Conservation (phyloP, 2,888 invertebrate species). For the Drosophila eohydei region DNA sequence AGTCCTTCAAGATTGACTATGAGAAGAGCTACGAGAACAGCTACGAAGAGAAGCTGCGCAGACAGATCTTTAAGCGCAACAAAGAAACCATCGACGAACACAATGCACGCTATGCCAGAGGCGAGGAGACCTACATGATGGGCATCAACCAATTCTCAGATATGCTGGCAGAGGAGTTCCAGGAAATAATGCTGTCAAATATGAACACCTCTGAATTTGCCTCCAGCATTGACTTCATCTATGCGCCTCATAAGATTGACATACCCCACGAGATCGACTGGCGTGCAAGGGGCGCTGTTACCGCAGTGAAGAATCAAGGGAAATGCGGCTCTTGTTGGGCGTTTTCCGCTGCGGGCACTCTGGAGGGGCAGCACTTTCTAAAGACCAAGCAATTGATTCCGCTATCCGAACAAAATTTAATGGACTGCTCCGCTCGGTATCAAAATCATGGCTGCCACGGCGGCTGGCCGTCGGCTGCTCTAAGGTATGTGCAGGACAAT, state of each 20-base stretch:
- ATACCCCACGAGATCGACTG: conserved; percentile 20
- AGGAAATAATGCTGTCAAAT: conserved; percentile 11
- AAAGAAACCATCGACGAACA: conserved; percentile 92
- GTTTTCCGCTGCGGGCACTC: conserved; percentile 10
- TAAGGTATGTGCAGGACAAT: conserved; percentile 94
- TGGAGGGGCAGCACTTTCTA: conserved; percentile 13
- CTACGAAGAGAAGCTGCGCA: conserved; percentile 91
- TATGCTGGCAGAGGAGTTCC: conserved; percentile 93
- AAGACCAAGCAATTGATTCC: conserved; percentile 1
- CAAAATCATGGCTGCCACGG: conserved; percentile 98
- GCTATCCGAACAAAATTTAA: conserved; percentile 26
- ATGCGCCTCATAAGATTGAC: background rate
- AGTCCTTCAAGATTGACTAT: conserved; percentile 86
- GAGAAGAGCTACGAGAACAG: conserved; percentile 88
- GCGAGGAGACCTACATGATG: conserved; percentile 88
- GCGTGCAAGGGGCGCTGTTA: conserved; percentile 29
- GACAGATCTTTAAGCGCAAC: conserved; percentile 95
- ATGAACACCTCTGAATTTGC: conserved; percentile 5
- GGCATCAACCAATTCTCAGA: conserved; percentile 93
- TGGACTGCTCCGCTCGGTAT: conserved; percentile 45
- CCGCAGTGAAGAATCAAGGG: conserved; percentile 17
- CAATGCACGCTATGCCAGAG: conserved; percentile 90
- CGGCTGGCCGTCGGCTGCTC: conserved; percentile 94
- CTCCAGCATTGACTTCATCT: conserved; percentile 2
- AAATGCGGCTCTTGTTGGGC: conserved; percentile 25